These are phyloP conservation scores for Mylabris phalerata DNA, from an alignment of 1,140 invertebrate genomes.

Conservation along the genomic window DNA sequence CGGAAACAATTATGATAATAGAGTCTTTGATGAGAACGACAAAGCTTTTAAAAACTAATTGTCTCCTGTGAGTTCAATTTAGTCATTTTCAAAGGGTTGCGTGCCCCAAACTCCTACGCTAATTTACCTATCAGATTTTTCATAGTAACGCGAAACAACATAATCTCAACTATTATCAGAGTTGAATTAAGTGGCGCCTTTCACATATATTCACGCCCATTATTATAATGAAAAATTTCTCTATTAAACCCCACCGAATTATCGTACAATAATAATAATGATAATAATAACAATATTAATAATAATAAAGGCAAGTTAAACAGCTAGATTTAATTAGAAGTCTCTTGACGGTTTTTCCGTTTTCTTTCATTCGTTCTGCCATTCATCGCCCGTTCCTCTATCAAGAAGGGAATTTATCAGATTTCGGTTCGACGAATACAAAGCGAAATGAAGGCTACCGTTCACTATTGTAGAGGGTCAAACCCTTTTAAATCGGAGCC, in stretches of 20 bases:
- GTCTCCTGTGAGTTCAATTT: too few species aligned
- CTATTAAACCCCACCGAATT: background rate
- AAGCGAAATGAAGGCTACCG: conserved; percentile 18
- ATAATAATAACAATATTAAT: too few species aligned
- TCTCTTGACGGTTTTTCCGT: too few species aligned
- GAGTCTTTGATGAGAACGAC: too few species aligned
- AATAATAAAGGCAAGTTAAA: too few species aligned
- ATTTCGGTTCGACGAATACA: conserved; percentile 15
- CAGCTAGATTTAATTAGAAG: too few species aligned
- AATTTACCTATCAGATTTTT: conserved; percentile 26
- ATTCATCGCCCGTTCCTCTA: background rate
- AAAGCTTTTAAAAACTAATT: too few species aligned
- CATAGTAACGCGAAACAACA: conserved; percentile 26
- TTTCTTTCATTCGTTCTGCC: too few species aligned
- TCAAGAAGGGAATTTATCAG: conserved; percentile 18
- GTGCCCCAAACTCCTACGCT: conserved; percentile 15
- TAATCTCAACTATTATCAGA: conserved; percentile 23
- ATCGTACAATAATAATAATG: too few species aligned
- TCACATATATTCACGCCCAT: conserved; percentile 20
- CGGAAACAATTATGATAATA: too few species aligned
- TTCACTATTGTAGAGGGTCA: conserved; percentile 13
- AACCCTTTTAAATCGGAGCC: conserved; percentile 20
- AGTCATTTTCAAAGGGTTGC: conserved; percentile 4
- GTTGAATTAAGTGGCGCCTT: conserved; percentile 27
- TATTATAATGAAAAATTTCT: background rate